These are phyloP conservation scores for Cydia pomonella DNA, from an alignment of 1,140 invertebrate species.

Conservation along the genomic window DNA sequence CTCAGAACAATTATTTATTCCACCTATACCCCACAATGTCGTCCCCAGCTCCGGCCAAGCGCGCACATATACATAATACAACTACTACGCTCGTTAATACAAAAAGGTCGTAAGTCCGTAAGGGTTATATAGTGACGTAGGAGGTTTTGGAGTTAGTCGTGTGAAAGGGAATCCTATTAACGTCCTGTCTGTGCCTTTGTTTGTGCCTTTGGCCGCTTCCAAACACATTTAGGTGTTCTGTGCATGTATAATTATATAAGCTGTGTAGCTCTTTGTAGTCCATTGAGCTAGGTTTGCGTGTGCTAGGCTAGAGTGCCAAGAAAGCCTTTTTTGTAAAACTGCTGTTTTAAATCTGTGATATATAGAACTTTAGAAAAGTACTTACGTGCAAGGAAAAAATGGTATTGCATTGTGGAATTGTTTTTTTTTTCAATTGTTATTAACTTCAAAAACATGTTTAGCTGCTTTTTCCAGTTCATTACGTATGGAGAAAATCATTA, in stretches of 20 bases:
- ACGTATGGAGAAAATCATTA: too few species aligned
- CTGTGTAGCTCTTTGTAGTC: background rate
- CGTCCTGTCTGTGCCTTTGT: conserved; percentile 10
- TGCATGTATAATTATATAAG: conserved; percentile 17
- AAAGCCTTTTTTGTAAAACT: too few species aligned
- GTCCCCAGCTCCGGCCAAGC: background rate
- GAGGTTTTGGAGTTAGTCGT: background rate
- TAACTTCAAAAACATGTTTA: too few species aligned
- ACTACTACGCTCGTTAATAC: background rate
- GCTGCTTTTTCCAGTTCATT: too few species aligned
- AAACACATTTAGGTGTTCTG: conserved; percentile 15
- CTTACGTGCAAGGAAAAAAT: too few species aligned
- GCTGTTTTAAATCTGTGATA: too few species aligned
- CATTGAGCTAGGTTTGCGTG: background rate
- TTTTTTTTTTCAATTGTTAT: too few species aligned
- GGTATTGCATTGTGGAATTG: too few species aligned
- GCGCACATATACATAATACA: background rate
- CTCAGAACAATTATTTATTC: background rate
- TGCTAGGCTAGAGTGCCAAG: background rate
- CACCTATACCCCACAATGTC: conserved; percentile 1
- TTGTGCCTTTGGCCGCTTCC: conserved; percentile 13
- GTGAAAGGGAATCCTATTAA: background rate
- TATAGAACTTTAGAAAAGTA: too few species aligned
- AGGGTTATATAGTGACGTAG: background rate
- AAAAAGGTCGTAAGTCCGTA: background rate